phyloP scores from a whole-genome alignment of 2,797 vertebrate genomes.

The Rhinophrynus dorsalis region DNA sequence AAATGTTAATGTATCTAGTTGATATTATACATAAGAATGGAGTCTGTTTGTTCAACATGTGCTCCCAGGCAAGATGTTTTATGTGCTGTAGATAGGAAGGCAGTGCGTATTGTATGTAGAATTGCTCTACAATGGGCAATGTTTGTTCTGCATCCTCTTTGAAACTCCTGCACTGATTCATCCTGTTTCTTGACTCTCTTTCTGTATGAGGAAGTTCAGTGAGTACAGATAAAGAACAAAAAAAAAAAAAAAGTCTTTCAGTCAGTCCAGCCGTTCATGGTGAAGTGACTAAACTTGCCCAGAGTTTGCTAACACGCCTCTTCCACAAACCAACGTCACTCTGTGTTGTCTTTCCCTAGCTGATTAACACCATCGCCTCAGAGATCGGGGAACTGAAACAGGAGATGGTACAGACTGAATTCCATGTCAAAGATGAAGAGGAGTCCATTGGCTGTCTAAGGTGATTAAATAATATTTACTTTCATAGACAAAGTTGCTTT shows the following conservation, averaged over 20 bases:
- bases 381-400: constrained; percentile 91
- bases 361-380: constrained; percentile 87
- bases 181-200: constrained; percentile 8
- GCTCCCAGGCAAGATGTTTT: too few species aligned
- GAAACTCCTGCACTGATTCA: constrained; percentile 6
- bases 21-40: too few species aligned
- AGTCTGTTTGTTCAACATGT: too few species aligned
- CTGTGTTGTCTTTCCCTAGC: constrained; percentile 73
- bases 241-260: constrained; percentile 28
- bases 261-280: constrained; percentile 39
- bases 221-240: constrained; percentile 42
- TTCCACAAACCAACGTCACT: constrained; percentile 66
- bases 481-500: too few species aligned
- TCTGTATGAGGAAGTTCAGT: constrained; percentile 61
- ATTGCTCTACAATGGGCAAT: not conserved
- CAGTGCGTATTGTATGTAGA: not conserved
- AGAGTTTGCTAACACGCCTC: constrained; percentile 56
- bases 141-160: not conserved
- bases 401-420: constrained; percentile 85
- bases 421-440: constrained; percentile 67
- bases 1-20: too few species aligned
- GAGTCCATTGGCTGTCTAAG: constrained; percentile 66
- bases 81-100: not conserved
- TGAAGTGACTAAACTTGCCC: constrained; percentile 54
- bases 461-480: constrained; percentile 64